A percentile compares a stretch with the other conserved stretches of the same genome.
Conservation (phyloP, 2,888 invertebrate species). For the Pammene fasciana region DNA sequence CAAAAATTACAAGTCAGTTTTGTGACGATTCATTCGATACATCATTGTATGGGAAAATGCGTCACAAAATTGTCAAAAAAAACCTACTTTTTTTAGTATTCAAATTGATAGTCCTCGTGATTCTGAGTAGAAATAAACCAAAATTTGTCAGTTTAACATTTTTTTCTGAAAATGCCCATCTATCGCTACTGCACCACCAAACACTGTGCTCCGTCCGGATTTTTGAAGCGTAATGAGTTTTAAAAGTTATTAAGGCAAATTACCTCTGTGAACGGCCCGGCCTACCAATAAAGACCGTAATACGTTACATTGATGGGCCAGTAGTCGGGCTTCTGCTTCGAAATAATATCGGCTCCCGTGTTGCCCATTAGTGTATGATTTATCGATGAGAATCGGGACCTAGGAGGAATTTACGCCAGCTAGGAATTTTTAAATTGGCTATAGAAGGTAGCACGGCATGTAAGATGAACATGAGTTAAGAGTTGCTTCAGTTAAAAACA, state of each 20-base stretch:
- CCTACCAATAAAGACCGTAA: constrained; percentile 67
- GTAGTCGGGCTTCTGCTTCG: constrained; percentile 59
- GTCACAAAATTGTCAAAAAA: too few species aligned
- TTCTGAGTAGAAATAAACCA: too few species aligned
- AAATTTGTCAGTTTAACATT: too few species aligned
- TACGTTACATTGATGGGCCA: constrained; percentile 63
- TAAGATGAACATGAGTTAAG: neutral
- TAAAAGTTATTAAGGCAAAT: constrained; percentile 78
- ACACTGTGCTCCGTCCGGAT: constrained; percentile 50
- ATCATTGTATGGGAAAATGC: too few species aligned
- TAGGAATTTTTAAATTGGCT: constrained; percentile 12
- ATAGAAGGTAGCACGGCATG: neutral
- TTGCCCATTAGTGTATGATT: constrained; percentile 70
- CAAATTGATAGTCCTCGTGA: too few species aligned
- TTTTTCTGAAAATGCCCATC: too few species aligned
- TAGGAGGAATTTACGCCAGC: constrained; percentile 32
- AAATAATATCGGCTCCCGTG: constrained; percentile 70
- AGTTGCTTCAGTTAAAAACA: too few species aligned
- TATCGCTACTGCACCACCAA: neutral
- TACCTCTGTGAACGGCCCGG: constrained; percentile 60
- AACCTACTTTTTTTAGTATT: too few species aligned
- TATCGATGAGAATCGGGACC: constrained; percentile 52
- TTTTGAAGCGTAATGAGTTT: constrained; percentile 71
- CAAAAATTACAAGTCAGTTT: too few species aligned
- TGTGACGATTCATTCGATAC: too few species aligned